A percentile compares a stretch with the other conserved stretches of the same genome.
Evolutionary conservation across 2,888 invertebrate genomes (phyloP).

Genomic region (Dicyrtoma fusca): DNA sequence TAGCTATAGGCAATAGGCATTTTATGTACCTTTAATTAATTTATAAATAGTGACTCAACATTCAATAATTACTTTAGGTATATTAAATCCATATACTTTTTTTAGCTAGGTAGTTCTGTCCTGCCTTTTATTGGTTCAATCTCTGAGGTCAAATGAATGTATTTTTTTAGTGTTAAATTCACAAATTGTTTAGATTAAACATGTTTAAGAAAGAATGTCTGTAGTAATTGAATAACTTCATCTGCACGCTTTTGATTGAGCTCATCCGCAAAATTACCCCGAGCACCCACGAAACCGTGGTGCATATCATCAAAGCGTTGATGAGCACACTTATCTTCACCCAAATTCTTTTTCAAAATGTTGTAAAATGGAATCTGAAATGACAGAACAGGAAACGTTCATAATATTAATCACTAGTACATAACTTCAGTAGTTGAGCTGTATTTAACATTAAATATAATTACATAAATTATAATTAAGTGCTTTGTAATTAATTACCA

Average conservation of each 20-base stretch:
- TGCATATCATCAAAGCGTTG: conserved; percentile 49
- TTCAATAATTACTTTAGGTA: too few relatives aligned
- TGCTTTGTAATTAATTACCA: conserved; percentile 35
- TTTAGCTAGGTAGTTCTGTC: too few relatives aligned
- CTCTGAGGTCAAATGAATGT: too few relatives aligned
- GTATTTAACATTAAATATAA: neutral
- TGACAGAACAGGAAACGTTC: neutral
- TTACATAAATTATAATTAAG: neutral
- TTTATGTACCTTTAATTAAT: too few relatives aligned
- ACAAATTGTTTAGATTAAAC: too few relatives aligned
- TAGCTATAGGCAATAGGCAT: too few relatives aligned
- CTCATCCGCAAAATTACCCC: conserved; percentile 46
- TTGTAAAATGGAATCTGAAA: conserved; percentile 51
- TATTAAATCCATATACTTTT: too few relatives aligned
- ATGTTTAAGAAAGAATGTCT: conserved; percentile 40
- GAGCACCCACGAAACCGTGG: conserved; percentile 51
- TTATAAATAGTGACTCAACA: too few relatives aligned
- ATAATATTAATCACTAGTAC: neutral
- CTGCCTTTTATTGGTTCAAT: too few relatives aligned
- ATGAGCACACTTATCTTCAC: conserved; percentile 43
- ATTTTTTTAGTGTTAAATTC: too few relatives aligned
- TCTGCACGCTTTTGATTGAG: conserved; percentile 37
- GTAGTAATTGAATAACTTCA: conserved; percentile 43
- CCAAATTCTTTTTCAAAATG: conserved; percentile 47
- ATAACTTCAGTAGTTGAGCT: neutral